Evolutionary conservation across 2,888 invertebrate genomes (phyloP).

Genomic region (Tetragonisca angustula): DNA sequence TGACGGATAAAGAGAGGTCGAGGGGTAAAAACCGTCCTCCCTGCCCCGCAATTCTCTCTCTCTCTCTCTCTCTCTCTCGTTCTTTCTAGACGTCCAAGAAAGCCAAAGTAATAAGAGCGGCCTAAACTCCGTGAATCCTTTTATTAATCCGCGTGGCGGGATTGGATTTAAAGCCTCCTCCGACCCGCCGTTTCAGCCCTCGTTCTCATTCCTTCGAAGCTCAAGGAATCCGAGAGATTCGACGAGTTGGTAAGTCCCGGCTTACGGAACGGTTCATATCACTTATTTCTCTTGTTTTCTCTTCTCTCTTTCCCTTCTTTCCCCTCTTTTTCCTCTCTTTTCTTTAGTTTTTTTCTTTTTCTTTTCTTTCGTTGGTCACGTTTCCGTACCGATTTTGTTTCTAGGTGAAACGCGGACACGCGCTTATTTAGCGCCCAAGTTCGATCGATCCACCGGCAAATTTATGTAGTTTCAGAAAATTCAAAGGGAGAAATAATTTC

Average conservation of each 20-base stretch:
- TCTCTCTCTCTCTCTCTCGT: not conserved
- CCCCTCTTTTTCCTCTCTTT: not conserved
- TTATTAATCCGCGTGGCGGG: constrained; percentile 82
- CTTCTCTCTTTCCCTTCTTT: not conserved
- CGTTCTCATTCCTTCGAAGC: constrained; percentile 39
- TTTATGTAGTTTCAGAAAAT: no score
- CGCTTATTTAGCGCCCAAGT: no score
- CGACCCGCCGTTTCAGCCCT: constrained; percentile 51
- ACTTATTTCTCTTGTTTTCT: not conserved
- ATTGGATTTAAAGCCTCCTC: constrained; percentile 80
- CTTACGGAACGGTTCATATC: constrained; percentile 21
- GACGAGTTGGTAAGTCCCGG: constrained; percentile 21
- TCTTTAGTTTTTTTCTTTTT: not conserved
- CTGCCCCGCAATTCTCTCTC: not conserved
- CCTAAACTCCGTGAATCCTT: constrained; percentile 83
- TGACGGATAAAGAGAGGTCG: constrained; percentile 75
- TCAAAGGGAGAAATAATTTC: no score
- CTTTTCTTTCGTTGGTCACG: not conserved
- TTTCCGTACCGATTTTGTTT: not conserved
- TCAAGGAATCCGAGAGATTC: constrained; percentile 51
- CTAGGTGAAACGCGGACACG: not conserved
- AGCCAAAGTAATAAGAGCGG: constrained; percentile 80
- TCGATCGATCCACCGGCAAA: no score
- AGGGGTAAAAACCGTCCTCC: constrained; percentile 25
- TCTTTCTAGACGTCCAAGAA: constrained; percentile 67